Base-by-base conservation (phyloP, 35 echinoderm and acorn worm species). In the Lytechinus pictus region DNA sequence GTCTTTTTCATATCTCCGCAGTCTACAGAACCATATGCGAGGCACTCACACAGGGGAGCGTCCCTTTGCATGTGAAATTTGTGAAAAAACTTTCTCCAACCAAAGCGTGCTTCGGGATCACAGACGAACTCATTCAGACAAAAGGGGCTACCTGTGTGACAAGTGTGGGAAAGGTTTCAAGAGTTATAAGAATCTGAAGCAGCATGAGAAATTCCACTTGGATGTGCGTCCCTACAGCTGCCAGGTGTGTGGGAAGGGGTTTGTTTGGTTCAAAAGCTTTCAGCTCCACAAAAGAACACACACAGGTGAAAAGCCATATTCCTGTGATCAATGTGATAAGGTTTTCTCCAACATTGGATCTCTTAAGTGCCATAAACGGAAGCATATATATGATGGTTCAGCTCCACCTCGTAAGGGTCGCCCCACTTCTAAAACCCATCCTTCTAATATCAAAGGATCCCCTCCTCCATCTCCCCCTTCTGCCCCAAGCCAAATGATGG, bases 61-160 rank as follows among this genome's bases (percentile, higher is more conserved):
- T 28, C 98, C 97, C 4, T 97, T 95, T 52, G 55, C 91, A 93
- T 99, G 98, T 61, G 52, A 61, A 12, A 55, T 96, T 7, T 99
- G 98, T 66, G 96, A 86, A 4, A 97, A 94, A 87, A 94, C 66
- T 1, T 99, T 99, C 79, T 95, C 92, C 3, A 94, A 96, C 58
- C 89, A 79, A 44, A 95, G 92, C 44, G 93, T 92, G 53, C 56
- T 99, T 9, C 95, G 91, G 28, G 95, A 89, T 11, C 98, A 99
- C 79, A 54, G 92, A 44, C 66, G 60, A 66, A 92, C 95, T 7
- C 95, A 96, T 89, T 92, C 54, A 16, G 95, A 91, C 27, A 71
- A 92, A 14, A 91, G 58, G 6, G 60, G 60, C 9, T 96, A 92
- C 56, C 56, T 92, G 27, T 96, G 95, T 52, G 91, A 92, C 16